Conservation (phyloP, 2,888 invertebrate species). For the Macrosoma leucophasiata region DNA sequence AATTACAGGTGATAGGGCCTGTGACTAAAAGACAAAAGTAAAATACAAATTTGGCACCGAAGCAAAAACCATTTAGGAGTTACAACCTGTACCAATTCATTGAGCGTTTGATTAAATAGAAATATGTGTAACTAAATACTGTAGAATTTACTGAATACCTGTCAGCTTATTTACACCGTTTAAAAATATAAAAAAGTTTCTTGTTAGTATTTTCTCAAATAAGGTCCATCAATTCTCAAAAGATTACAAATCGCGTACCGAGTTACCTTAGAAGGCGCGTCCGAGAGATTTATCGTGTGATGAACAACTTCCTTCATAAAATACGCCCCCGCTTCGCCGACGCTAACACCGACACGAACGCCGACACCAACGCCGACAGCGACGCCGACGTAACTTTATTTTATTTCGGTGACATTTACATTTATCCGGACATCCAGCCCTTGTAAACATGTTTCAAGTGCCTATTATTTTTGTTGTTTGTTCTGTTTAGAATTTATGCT, state of each 20-base stretch:
- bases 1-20: no score
- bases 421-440: slow-evolving; percentile 8
- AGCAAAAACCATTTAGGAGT: no score
- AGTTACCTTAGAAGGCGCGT: slow-evolving; percentile 29
- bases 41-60: no score
- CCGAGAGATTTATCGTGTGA: slow-evolving; percentile 59
- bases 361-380: slow-evolving; percentile 9
- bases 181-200: no score
- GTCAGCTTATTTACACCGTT: no score
- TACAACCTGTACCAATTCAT: slow-evolving; percentile 13
- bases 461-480: no score
- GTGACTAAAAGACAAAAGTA: no score
- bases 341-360: slow-evolving; percentile 14
- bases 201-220: no score
- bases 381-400: slow-evolving; percentile 21
- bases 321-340: slow-evolving; percentile 35
- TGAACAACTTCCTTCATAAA: slow-evolving; percentile 64
- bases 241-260: slow-evolving; percentile 26
- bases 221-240: not conserved
- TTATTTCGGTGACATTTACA: slow-evolving; percentile 28
- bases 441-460: no score
- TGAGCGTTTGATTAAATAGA: slow-evolving; percentile 9
- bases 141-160: no score
- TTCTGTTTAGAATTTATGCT: no score
- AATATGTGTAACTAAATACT: no score